Percentiles rank a stretch among this genome's conserved stretches.
Evolutionary conservation across 2,113 vertebrate genomes (phyloP).

Genomic region (Lamprologus speciosus): DNA sequence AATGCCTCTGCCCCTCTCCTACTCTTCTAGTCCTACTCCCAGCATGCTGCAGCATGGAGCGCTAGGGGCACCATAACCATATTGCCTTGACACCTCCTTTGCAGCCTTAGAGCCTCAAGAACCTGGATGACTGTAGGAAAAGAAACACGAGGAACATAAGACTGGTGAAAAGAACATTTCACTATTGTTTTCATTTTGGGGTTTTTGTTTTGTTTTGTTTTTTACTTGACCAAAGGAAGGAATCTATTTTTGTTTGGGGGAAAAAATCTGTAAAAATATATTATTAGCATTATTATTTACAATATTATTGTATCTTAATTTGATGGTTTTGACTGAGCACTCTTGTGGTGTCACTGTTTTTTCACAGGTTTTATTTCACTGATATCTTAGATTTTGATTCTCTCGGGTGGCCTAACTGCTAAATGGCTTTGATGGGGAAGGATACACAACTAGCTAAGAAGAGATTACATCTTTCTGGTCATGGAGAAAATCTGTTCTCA

Average conservation of each 20-base stretch:
- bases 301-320: conserved; percentile 47
- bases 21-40: conserved; percentile 48
- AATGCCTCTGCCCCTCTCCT: conserved; percentile 51
- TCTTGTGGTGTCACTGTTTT: conserved; percentile 52
- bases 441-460: background rate
- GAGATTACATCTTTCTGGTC: background rate
- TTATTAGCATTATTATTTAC: conserved; percentile 54
- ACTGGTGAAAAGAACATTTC: conserved; percentile 47
- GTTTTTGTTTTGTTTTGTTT: conserved; percentile 31
- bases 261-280: conserved; percentile 40
- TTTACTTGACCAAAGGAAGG: conserved; percentile 78
- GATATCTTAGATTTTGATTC: conserved; percentile 13
- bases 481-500: conserved; percentile 16
- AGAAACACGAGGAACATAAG: conserved; percentile 27
- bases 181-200: conserved; percentile 26
- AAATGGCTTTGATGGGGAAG: conserved; percentile 26
- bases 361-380: conserved; percentile 40
- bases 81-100: conserved; percentile 78
- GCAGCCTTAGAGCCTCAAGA: conserved; percentile 77
- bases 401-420: conserved; percentile 41
- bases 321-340: conserved; percentile 57
- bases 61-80: conserved; percentile 71
- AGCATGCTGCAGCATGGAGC: conserved; percentile 76
- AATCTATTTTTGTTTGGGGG: conserved; percentile 66
- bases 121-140: conserved; percentile 61